These are phyloP conservation scores for Dermatemys mawii DNA, from an alignment of 2,113 vertebrate species.

Conservation along the genomic window DNA sequence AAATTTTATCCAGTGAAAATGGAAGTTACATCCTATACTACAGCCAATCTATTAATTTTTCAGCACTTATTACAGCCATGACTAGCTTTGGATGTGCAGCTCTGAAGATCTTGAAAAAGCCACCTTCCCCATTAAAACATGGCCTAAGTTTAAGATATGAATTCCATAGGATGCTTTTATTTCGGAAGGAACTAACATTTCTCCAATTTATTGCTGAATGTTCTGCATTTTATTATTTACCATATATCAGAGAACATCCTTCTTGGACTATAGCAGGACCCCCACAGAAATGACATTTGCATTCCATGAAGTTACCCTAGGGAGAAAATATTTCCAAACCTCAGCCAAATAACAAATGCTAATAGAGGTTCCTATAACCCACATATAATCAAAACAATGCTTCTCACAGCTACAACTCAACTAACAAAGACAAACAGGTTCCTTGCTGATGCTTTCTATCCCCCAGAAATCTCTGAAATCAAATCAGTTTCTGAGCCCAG, in stretches of 20 bases:
- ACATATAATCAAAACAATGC: neutral
- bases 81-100: neutral
- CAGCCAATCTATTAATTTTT: neutral
- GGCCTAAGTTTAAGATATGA: fast-evolving
- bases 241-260: neutral
- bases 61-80: neutral
- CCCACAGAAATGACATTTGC: too few relatives aligned
- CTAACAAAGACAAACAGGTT: neutral
- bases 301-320: neutral
- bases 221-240: neutral
- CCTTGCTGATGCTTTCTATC: neutral
- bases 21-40: fast-evolving
- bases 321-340: neutral
- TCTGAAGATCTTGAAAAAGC: neutral
- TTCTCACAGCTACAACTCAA: neutral
- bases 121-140: neutral
- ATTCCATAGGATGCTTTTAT: neutral
- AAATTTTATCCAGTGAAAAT: neutral
- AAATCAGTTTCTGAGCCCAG: neutral
- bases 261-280: neutral
- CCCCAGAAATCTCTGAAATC: neutral
- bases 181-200: fast-evolving
- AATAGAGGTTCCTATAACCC: neutral
- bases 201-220: fast-evolving
- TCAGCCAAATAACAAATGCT: neutral